Percentiles rank a stretch among this genome's conserved stretches.
Conservation (phyloP, 2,888 invertebrate species). For the Epinotia demarniana region DNA sequence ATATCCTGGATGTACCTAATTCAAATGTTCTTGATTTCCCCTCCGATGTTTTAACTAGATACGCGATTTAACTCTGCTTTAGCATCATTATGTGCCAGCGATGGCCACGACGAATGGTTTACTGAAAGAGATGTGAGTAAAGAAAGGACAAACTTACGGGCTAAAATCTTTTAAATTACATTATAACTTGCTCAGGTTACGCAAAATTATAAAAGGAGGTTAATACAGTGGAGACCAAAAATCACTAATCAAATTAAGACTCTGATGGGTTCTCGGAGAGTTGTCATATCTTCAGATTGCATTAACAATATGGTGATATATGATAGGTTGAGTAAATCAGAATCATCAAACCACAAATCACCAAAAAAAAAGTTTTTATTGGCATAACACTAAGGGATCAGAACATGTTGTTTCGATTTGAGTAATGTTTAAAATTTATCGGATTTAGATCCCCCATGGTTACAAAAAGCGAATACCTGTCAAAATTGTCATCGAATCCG, state of each 20-base stretch:
- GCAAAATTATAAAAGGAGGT: neutral
- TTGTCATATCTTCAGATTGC: neutral
- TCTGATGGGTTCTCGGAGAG: neutral
- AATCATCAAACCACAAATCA: neutral
- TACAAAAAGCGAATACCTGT: neutral
- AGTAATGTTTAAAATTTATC: neutral
- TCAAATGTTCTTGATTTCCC: neutral
- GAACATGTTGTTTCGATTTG: neutral
- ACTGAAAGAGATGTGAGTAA: conserved; percentile 29
- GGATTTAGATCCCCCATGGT: conserved; percentile 17
- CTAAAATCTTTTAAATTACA: neutral
- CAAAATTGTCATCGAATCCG: neutral
- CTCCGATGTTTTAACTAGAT: neutral
- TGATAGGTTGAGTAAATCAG: no score
- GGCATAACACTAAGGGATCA: neutral
- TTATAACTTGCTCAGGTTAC: neutral
- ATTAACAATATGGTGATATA: no score
- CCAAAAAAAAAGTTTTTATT: neutral
- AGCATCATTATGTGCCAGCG: conserved; percentile 5
- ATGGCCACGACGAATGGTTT: neutral
- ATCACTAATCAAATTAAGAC: neutral
- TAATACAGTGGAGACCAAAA: conserved; percentile 6
- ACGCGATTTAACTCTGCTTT: neutral
- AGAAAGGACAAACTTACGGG: conserved; percentile 31
- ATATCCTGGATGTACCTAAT: neutral